Conservation (phyloP, 2,888 invertebrate species). For the Lepidocyrtoides sp. region DNA sequence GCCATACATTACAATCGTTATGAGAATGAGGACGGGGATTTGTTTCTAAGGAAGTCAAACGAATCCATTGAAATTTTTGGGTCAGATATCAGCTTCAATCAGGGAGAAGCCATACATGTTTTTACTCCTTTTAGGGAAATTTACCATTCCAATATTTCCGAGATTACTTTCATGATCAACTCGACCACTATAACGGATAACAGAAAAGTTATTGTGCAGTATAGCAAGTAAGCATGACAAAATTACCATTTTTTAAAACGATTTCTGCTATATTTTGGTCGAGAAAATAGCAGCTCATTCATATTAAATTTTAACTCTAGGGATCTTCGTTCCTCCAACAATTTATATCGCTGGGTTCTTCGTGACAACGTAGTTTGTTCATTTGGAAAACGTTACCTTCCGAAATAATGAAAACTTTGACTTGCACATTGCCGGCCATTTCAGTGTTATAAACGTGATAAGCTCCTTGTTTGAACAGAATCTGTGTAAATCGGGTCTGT, state of each 20-base stretch:
- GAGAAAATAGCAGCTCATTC: not conserved
- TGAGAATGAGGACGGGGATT: conserved; percentile 94
- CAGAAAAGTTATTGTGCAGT: conserved; percentile 94
- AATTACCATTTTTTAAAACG: too few species aligned
- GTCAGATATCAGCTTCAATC: conserved; percentile 94
- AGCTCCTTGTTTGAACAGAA: conserved; percentile 95
- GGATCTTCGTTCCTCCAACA: conserved; percentile 98
- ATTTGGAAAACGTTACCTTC: conserved; percentile 95
- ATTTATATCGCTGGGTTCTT: conserved; percentile 97
- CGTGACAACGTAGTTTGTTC: conserved; percentile 95
- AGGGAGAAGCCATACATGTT: conserved; percentile 93
- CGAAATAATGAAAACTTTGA: conserved; percentile 94
- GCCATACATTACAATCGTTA: conserved; percentile 96
- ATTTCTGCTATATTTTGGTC: too few species aligned
- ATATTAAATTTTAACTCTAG: conserved; percentile 87
- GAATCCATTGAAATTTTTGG: conserved; percentile 93
- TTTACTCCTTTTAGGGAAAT: conserved; percentile 96
- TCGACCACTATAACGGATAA: conserved; percentile 95
- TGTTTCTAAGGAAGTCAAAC: conserved; percentile 95
- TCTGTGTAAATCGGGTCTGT: conserved; percentile 92
- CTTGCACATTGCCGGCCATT: conserved; percentile 96
- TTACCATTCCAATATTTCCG: conserved; percentile 94
- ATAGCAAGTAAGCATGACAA: conserved; percentile 88
- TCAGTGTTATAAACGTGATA: conserved; percentile 95
- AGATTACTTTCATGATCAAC: conserved; percentile 96